A percentile compares a stretch with the other conserved stretches of the same genome.
These are phyloP conservation scores for Drosophila teissieri DNA, from an alignment of 1,140 invertebrate genomes.

Conservation along the genomic window DNA sequence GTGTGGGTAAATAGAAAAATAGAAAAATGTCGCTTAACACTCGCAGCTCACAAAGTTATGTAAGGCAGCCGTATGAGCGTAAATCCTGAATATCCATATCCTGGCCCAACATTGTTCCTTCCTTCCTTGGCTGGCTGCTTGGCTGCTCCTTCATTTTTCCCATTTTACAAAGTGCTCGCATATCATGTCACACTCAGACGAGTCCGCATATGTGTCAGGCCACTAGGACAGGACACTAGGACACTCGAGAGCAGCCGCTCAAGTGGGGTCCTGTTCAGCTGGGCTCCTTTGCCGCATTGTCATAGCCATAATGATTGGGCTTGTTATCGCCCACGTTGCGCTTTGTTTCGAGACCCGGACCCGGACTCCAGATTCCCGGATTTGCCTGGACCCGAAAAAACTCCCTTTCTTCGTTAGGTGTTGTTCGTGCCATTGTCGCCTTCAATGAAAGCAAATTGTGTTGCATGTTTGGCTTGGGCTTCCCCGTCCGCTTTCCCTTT, in stretches of 20 bases:
- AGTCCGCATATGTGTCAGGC: constrained; percentile 77
- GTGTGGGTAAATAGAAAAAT: constrained; percentile 71
- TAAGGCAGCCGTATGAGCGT: constrained; percentile 58
- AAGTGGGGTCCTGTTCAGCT: constrained; percentile 40
- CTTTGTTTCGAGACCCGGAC: constrained; percentile 62
- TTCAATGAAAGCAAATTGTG: constrained; percentile 81
- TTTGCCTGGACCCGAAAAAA: constrained; percentile 32
- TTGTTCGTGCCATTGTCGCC: constrained; percentile 57
- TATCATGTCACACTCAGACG: constrained; percentile 83
- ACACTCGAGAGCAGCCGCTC: constrained; percentile 54
- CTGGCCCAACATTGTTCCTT: constrained; percentile 64
- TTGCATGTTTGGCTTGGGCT: constrained; percentile 71
- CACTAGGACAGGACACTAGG: constrained; percentile 43
- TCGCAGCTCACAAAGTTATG: constrained; percentile 31
- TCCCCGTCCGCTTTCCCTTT: constrained; percentile 28
- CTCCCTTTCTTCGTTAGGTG: constrained; percentile 24
- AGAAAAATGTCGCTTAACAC: constrained; percentile 70
- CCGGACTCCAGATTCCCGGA: constrained; percentile 23
- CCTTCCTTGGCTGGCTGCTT: constrained; percentile 4
- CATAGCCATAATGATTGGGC: constrained; percentile 78
- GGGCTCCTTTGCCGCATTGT: constrained; percentile 49
- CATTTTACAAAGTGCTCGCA: constrained; percentile 84
- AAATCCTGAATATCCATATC: constrained; percentile 75
- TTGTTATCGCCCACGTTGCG: constrained; percentile 75
- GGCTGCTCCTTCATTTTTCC: constrained; percentile 51